Evolutionary conservation across 1,140 invertebrate species (phyloP), one percentile per base, ranked within the genome.

Genomic region (Drosophila lacteicornis): DNA sequence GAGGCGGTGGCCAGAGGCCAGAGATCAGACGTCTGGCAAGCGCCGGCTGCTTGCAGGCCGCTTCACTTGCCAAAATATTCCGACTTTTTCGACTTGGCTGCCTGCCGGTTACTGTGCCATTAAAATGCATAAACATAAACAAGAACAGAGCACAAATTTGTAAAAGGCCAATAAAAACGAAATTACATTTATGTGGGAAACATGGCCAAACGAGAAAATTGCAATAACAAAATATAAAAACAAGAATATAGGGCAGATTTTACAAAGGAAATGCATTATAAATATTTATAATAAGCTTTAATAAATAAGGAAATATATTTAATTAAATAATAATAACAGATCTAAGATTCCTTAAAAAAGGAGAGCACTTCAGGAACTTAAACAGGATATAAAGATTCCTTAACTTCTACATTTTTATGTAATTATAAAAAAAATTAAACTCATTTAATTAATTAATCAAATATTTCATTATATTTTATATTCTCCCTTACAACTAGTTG

Each of bases 91-190:
- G 61, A 45, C 63, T 42, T 60, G 55, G 46, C 45, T 63, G 53
- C 53, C 45, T 63, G 53, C 53, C 79, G 70, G 47, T 67, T 63
- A 56, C 67, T 61, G 78, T 62, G 63, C 42, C 62, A 82, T 82
- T 78, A 78, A 74, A 82, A 65, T 85, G 77, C 80, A 83, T 82
- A 80, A 87, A 88, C 80, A 71, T 49, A 53, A 67, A 59, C 43
- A 76, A 76, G 15, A 49, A 60, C 50, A 46, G 45, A 46, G 59
- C 65, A 51, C 59, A 65, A 70, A 84, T 84, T 75, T 56, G 53
- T 69, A 77, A 78, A 82, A 59, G 55, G 22, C 53, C 69, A 59
- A 73, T 73, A 67, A 78, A 78, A 61, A 62, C 50, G 43, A 78
- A 47, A 61, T 59, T 62, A 78, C 56, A 77, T 66, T 75, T 83